Base-by-base conservation (phyloP, 2,888 invertebrate genomes). In the Plebejus anna region DNA sequence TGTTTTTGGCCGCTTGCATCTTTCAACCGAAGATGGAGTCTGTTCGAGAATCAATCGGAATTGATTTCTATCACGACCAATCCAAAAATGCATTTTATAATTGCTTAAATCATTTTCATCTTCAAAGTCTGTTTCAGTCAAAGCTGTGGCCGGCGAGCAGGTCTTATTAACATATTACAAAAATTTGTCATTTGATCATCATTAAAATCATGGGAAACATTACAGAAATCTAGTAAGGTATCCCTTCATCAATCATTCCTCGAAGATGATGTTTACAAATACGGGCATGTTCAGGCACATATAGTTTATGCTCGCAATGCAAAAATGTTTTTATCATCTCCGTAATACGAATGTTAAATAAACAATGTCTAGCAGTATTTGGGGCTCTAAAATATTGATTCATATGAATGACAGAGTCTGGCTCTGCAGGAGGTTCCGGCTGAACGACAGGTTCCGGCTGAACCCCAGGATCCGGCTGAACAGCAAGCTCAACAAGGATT, bases 11-110 rank as follows among this genome's bases (percentile, higher is more conserved):
- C 38, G 61, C 61, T 75, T 75, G 28, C 66, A 75, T 66, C 61
- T 75, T 75, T 75, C 61, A 47, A 59, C 61, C 75, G 47, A 75
- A 38, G 75, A 66, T 47, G 75, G 66, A 42, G 61, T 38, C 61
- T 66, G 66, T 47, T 75, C 75, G 61, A 75, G 61, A 75, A 66
- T 75, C 22, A 38, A 32, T 42, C 61, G 61, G 66, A 75, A 75
- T 55, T 55, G 55, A 55, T 55, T 55, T 55, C 55, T 55, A 55
- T 55, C 55, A 55, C 55, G 55, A 75, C 57, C 75, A 59, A 38
- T 75, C 32, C 28, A 75, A 42, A 75, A 75, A 75, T 75, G 61
- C 61, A 75, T 59, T 75, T 75, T 51, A 47, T 75, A n/a, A 47
- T 55, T 3, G 55, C 55, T 55, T 55, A 55, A 55, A 55, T 13